These are phyloP conservation scores for Margaritifera margaritifera DNA, from an alignment of 2,888 invertebrate genomes.

Conservation along the genomic window DNA sequence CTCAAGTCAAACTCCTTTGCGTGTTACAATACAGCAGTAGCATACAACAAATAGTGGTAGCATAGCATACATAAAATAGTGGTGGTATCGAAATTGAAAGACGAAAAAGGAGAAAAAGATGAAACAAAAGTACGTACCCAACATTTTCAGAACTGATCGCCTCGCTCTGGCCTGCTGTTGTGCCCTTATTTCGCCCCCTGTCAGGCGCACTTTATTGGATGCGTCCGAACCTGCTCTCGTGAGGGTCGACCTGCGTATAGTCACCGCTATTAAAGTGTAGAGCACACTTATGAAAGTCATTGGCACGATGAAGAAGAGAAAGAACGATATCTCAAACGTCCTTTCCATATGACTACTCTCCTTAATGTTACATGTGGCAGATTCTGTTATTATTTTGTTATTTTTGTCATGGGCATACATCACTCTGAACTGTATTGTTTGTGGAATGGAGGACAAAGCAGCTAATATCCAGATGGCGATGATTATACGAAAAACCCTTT, in stretches of 20 bases:
- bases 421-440: conserved; percentile 83
- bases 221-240: conserved; percentile 47
- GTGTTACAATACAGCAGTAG: no score
- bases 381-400: conserved; percentile 75
- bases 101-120: neutral
- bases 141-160: conserved; percentile 77
- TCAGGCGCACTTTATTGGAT: conserved; percentile 34
- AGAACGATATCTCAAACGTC: conserved; percentile 77
- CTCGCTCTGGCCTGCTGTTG: conserved; percentile 62
- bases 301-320: conserved; percentile 88
- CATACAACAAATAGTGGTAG: no score
- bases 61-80: no score
- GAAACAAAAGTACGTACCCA: conserved; percentile 75
- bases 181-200: conserved; percentile 34
- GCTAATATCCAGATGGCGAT: conserved; percentile 86
- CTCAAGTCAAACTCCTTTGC: no score
- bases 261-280: conserved; percentile 76
- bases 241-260: conserved; percentile 56
- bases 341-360: conserved; percentile 42
- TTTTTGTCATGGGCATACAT: conserved; percentile 60
- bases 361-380: conserved; percentile 76
- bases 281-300: conserved; percentile 89
- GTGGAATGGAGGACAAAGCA: conserved; percentile 79
- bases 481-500: conserved; percentile 86
- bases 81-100: no score